Conservation (phyloP, 2,113 vertebrate genomes). For the Mastomys natalensis region DNA sequence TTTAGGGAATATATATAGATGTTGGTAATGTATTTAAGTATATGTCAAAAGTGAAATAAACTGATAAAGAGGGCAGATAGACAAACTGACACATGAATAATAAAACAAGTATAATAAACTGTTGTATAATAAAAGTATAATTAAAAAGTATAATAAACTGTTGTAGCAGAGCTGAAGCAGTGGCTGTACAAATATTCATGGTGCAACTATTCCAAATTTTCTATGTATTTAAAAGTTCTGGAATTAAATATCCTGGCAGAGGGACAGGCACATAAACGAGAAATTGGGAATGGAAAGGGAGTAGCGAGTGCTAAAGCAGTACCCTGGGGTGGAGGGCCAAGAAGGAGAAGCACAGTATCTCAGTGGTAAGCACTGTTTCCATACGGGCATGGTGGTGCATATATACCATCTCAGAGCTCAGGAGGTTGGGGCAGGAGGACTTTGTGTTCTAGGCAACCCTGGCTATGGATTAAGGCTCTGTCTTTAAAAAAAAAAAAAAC, state of each 20-base stretch:
- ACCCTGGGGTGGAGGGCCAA: neutral
- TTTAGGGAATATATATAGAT: neutral
- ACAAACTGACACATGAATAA: neutral
- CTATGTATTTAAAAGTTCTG: constrained; percentile 16
- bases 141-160: neutral
- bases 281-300: constrained; percentile 20
- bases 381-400: neutral
- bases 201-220: constrained; percentile 15
- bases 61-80: neutral
- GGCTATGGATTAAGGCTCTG: neutral
- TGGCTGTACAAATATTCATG: neutral
- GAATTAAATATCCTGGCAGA: constrained; percentile 15
- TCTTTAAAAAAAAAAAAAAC: neutral
- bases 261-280: neutral
- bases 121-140: no score
- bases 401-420: neutral
- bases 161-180: neutral
- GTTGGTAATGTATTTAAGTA: constrained; percentile 40
- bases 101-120: neutral
- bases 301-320: neutral
- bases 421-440: neutral
- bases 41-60: constrained; percentile 42
- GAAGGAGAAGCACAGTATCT: neutral
- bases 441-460: neutral
- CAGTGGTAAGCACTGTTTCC: neutral